Conservation (phyloP, 2,113 vertebrate species). For the Callopanchax toddi region DNA sequence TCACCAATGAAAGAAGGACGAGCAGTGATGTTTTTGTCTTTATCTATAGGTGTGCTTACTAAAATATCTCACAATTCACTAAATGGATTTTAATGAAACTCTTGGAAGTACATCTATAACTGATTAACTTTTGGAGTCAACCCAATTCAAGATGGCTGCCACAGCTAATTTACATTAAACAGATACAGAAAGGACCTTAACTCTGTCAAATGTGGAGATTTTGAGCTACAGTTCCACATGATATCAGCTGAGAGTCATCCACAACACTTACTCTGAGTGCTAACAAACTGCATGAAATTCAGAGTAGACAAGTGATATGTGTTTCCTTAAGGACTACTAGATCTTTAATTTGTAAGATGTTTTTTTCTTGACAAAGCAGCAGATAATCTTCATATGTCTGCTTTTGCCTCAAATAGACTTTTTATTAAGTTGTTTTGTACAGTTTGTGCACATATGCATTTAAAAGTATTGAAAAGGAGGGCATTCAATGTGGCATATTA, state of each 20-base stretch:
- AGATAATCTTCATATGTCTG: not conserved
- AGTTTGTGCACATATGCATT: not conserved
- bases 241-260: not conserved
- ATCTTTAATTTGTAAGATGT: not conserved
- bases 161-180: not conserved
- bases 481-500: slow-evolving; percentile 9
- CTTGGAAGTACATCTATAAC: not conserved
- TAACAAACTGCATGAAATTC: not conserved
- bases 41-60: not conserved
- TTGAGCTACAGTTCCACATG: not conserved
- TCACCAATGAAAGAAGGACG: too few species aligned
- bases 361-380: not conserved
- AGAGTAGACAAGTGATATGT: not conserved
- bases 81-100: not conserved
- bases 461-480: not conserved
- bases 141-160: not conserved
- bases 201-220: not conserved
- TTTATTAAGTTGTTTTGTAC: not conserved
- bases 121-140: not conserved
- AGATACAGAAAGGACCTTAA: not conserved
- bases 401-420: not conserved
- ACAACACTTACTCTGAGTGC: not conserved
- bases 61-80: not conserved
- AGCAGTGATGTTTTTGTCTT: too few species aligned
- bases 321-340: not conserved